Evolutionary conservation across 2,888 invertebrate genomes (phyloP), one percentile per base, ranked within the genome.

Genomic region (Iselma pallidipennis): DNA sequence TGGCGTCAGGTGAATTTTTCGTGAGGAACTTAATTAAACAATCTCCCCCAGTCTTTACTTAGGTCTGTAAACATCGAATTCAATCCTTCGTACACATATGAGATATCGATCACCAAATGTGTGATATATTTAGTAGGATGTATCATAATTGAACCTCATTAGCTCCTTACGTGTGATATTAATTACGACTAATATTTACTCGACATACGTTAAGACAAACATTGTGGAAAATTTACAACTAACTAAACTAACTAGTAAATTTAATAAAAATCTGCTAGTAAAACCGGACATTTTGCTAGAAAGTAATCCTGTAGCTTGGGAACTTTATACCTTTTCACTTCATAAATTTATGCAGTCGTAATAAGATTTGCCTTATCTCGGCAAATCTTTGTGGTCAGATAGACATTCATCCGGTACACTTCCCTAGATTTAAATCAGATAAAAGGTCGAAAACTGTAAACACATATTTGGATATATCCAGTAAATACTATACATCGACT

Each of bases 1-100:
- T 23, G 45, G 31, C 14, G 7, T 37, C 7, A 37, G 51, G 33
- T 45, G 21, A 49, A 45, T 54, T 61, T 57, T 61, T 54, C 50
- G 59, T 28, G 14, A 16, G 19, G 19, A 19, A 55, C 52, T 56
- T 63, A 63, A 63, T 63, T 60, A 63, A 63, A 63, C 56, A 59
- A 59, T 59, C 56, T 53, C 53, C 51, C 33, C 29, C 21, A 12
- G 53, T 59, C 62, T 63, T 56, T 63, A 56, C 56, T 59, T 59
- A 59, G 56, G 49, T 52, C 56, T 12, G 63, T 51, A 63, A 59
- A 63, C 59, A 63, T 28, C 37, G 28, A 45, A 63, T 55, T 50
- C 21, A 53, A 56, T 56, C 63, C 59, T 55, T 19, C 57, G 54
- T 57, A 63, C 25, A 63, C 60, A 57, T 63, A 25, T 42, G 37